Percentiles rank a stretch among this genome's conserved stretches.
Conservation (phyloP, 2,888 invertebrate genomes). For the Rhagophthalmus giganteus region DNA sequence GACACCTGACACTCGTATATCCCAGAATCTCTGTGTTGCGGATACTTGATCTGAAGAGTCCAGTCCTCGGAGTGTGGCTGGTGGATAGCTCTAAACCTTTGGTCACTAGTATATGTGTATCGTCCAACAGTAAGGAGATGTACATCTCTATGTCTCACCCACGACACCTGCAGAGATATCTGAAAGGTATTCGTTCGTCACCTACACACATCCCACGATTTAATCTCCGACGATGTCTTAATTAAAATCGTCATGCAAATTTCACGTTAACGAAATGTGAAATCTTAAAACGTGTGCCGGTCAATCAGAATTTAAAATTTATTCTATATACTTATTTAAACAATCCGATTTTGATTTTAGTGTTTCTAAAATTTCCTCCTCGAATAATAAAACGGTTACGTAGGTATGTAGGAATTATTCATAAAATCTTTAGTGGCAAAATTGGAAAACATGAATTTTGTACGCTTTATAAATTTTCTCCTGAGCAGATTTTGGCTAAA, state of each 20-base stretch:
- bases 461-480: too few species aligned
- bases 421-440: too few species aligned
- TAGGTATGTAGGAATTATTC: too few species aligned
- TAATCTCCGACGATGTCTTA: conserved; percentile 22
- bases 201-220: too few species aligned
- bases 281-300: neutral
- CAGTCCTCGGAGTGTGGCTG: conserved; percentile 86
- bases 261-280: neutral
- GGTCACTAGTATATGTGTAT: conserved; percentile 90
- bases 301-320: neutral
- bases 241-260: neutral
- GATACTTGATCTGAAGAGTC: conserved; percentile 90
- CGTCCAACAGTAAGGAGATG: conserved; percentile 86
- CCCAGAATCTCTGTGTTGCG: conserved; percentile 86
- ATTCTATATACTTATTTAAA: too few species aligned
- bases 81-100: conserved; percentile 86
- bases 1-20: conserved; percentile 94
- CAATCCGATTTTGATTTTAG: too few species aligned
- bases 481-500: too few species aligned
- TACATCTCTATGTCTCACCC: conserved; percentile 89
- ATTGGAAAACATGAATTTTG: too few species aligned
- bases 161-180: conserved; percentile 82
- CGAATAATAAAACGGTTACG: too few species aligned
- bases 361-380: too few species aligned
- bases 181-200: too few species aligned